Conservation (phyloP, 2,888 invertebrate species). For the Drosophila kanekoi region DNA sequence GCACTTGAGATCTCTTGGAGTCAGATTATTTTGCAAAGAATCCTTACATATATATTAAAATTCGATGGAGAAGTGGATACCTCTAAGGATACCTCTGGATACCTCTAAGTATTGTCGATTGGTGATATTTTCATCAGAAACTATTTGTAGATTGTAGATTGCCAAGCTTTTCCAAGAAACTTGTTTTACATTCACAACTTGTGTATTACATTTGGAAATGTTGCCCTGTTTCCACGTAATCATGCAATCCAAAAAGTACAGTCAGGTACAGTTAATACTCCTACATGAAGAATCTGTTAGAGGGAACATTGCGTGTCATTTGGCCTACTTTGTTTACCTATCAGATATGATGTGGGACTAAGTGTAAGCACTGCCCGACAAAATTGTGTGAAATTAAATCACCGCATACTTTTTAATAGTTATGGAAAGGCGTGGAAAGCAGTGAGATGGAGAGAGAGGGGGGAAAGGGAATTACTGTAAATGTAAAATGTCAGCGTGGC, state of each 20-base stretch:
- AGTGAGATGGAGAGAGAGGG: neutral
- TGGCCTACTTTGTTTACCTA: slow-evolving; percentile 4
- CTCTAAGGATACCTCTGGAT: too few species aligned
- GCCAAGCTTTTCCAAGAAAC: too few species aligned
- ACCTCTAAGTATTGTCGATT: too few species aligned
- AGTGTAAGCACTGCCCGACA: slow-evolving; percentile 20
- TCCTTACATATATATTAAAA: too few species aligned
- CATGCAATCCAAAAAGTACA: neutral
- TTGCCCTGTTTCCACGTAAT: neutral
- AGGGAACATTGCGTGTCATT: slow-evolving; percentile 1
- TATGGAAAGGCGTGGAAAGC: neutral
- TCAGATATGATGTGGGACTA: slow-evolving; percentile 26
- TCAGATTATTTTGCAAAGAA: too few species aligned
- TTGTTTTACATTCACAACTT: too few species aligned
- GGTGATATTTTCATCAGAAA: too few species aligned
- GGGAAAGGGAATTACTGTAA: slow-evolving; percentile 46
- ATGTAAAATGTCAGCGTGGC: slow-evolving; percentile 61
- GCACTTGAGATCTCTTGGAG: too few species aligned
- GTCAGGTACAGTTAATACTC: slow-evolving; percentile 13
- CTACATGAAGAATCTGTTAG: neutral
- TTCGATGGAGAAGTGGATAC: too few species aligned
- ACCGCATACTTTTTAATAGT: slow-evolving; percentile 46
- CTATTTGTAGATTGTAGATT: too few species aligned
- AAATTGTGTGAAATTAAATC: slow-evolving; percentile 70
- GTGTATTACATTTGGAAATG: too few species aligned